Evolutionary conservation across 2,113 vertebrate species (phyloP).

Genomic region (Leptosomus discolor): DNA sequence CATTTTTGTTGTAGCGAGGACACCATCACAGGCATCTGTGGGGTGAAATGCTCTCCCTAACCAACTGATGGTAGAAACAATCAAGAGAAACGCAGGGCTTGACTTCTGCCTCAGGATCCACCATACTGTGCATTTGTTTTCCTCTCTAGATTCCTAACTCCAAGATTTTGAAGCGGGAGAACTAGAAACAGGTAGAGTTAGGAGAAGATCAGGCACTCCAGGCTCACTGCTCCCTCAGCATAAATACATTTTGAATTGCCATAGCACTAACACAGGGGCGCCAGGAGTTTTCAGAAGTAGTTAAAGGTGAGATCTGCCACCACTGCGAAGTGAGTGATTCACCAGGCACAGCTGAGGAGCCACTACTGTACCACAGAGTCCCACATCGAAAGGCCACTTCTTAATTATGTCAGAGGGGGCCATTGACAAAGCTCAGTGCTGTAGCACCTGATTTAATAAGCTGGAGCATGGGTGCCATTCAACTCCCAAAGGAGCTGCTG

Average conservation of each 20-base stretch:
- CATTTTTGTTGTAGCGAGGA: neutral
- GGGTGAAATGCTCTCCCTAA: neutral
- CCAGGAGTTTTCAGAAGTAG: neutral
- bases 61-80: neutral
- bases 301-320: neutral
- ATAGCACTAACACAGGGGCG: neutral
- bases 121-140: neutral
- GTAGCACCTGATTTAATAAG: neutral
- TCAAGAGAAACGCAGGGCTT: neutral
- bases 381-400: neutral
- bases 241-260: neutral
- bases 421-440: neutral
- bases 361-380: rapidly evolving
- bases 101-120: neutral
- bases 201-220: neutral
- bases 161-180: neutral
- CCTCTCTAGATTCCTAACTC: rapidly evolving
- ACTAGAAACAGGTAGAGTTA: neutral
- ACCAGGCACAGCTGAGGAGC: neutral
- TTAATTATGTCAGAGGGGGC: neutral
- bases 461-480: neutral
- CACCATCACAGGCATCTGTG: neutral
- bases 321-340: neutral
- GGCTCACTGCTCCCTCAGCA: neutral
- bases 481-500: neutral